Evolutionary conservation across 2,113 vertebrate genomes (phyloP).

Genomic region (Pelecanoides urinatrix): DNA sequence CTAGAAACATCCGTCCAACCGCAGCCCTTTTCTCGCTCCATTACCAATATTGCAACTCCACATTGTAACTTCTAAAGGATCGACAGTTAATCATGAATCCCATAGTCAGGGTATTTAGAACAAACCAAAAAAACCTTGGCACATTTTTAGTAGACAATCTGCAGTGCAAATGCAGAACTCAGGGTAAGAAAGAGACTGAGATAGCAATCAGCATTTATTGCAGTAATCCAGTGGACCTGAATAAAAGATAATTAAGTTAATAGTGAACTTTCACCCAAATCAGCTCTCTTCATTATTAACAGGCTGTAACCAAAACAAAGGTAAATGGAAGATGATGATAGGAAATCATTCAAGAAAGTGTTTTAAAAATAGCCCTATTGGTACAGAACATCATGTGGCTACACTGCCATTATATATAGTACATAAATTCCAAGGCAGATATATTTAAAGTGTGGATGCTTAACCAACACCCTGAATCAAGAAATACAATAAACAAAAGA

Average conservation of each 20-base stretch:
- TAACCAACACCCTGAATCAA: background rate
- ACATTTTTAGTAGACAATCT: background rate
- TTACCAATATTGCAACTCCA: background rate
- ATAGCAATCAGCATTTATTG: background rate
- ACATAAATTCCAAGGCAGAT: background rate
- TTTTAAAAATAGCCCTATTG: background rate
- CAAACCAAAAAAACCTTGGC: background rate
- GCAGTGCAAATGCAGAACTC: background rate
- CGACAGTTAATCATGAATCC: rapidly evolving
- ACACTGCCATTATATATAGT: background rate
- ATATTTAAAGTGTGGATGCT: background rate
- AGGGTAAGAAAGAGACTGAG: background rate
- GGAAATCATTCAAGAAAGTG: background rate
- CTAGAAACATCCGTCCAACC: background rate
- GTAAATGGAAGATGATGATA: background rate
- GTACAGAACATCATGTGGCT: background rate
- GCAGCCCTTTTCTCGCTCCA: background rate
- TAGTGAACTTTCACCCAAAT: constrained; percentile 9
- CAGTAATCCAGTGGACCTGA: background rate
- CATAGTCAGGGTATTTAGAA: background rate
- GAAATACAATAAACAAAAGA: background rate
- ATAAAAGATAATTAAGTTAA: constrained; percentile 24
- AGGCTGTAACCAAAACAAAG: background rate
- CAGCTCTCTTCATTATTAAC: background rate
- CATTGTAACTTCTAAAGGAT: background rate